Percentiles rank a stretch among this genome's conserved stretches.
phyloP scores from a whole-genome alignment of 1,140 invertebrate species.

The Babylonia areolata region DNA sequence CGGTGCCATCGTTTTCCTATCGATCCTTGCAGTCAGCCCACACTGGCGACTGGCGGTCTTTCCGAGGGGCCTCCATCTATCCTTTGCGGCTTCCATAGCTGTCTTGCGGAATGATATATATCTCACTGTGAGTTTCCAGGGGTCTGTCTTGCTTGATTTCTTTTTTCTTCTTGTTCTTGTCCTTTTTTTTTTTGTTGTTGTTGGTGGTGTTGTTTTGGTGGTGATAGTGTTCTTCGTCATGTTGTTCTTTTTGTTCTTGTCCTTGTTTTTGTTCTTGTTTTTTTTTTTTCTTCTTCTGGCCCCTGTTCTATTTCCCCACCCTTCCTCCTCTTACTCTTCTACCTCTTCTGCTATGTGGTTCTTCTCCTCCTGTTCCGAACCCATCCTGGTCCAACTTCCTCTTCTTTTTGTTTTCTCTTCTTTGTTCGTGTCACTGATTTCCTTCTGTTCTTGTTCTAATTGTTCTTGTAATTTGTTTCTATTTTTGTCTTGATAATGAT shows the following conservation, averaged over 20 bases:
- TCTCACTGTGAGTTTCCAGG: neutral
- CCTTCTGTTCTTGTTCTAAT: neutral
- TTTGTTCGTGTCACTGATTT: neutral
- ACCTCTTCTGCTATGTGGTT: no score
- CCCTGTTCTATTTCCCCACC: no score
- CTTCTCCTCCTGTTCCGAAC: no score
- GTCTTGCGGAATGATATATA: neutral
- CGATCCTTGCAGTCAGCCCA: neutral
- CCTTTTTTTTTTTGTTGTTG: neutral
- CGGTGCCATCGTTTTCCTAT: neutral
- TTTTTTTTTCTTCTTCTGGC: no score
- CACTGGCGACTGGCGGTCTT: neutral
- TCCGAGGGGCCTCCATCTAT: neutral
- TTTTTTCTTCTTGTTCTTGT: neutral
- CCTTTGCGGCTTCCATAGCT: neutral
- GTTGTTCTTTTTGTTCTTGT: no score
- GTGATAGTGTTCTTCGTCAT: no score
- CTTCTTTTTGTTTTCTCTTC: neutral
- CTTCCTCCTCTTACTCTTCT: no score
- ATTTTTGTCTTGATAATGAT: neutral
- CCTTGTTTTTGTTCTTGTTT: no score
- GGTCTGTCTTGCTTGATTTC: no score
- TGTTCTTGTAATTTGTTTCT: neutral
- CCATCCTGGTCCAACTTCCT: no score
- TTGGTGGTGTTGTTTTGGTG: no score